These are phyloP conservation scores for Cromileptes altivelis DNA, from an alignment of 2,113 vertebrate genomes.

Conservation along the genomic window DNA sequence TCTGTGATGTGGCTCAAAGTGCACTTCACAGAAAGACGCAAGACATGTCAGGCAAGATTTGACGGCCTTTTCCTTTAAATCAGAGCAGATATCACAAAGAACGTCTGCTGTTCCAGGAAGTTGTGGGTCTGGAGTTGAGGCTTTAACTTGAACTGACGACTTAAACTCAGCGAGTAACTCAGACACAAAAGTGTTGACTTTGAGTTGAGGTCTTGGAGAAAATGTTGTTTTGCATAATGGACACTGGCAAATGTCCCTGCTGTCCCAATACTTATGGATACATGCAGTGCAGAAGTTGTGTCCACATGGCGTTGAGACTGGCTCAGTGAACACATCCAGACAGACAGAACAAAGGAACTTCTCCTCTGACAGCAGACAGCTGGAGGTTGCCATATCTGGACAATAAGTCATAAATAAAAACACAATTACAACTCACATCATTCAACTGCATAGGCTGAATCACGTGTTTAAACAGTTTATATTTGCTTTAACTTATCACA, in stretches of 20 bases:
- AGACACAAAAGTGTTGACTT: constrained; percentile 33
- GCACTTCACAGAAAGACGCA: constrained; percentile 51
- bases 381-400: constrained; percentile 46
- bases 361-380: constrained; percentile 40
- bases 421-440: neutral
- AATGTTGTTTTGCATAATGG: constrained; percentile 41
- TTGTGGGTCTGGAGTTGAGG: neutral
- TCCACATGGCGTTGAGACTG: constrained; percentile 54
- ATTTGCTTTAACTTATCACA: too few relatives aligned
- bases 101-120: neutral
- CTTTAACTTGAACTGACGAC: constrained; percentile 2
- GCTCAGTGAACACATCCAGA: constrained; percentile 57
- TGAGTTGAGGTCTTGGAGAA: constrained; percentile 34
- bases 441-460: neutral
- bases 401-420: neutral
- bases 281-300: constrained; percentile 60
- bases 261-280: constrained; percentile 48
- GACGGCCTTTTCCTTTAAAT: constrained; percentile 83
- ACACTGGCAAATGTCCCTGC: constrained; percentile 19
- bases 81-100: constrained; percentile 85
- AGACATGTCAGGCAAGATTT: constrained; percentile 59
- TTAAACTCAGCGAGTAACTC: constrained; percentile 29
- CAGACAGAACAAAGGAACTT: constrained; percentile 53
- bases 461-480: neutral
- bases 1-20: constrained; percentile 60